Evolutionary conservation across 2,797 vertebrate species (phyloP), one percentile per base, ranked within the genome.

Genomic region (Poeciliopsis turneri): DNA sequence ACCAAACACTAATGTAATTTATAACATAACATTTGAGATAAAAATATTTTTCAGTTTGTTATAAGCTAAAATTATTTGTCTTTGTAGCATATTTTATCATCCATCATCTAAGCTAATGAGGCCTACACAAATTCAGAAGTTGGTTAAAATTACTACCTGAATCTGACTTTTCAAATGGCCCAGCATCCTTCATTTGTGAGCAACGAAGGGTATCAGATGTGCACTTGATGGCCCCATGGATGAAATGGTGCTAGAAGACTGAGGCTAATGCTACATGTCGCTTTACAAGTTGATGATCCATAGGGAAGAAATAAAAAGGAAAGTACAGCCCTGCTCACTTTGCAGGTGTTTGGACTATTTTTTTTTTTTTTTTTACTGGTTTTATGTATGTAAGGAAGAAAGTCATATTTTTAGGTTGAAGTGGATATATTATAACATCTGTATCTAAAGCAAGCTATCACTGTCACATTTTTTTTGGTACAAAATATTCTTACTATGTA

Each of bases 61-160:
- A 18, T 18, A 1, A n/a, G n/a, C n/a, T 61, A 8, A 68, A 11
- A 23, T 47, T 36, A 39, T 25, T 59, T 23, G 25, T 39, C 41
- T 57, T 18, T n/a, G 18, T 49, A 47, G 47, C 1, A 71, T 1
- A 59, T 69, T 61, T 69, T 55, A 46, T 74, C n/a, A 59, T 45
- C 15, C 41, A n/a, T 72, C 51, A 55, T 75, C 57, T 43, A 30
- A 66, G 18, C 20, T 71, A 59, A 75, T 79, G 76, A 81, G 73
- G n/a, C 74, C 43, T 11, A 61, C 16, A 20, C 36, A 30, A 39
- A 39, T 77, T 74, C 10, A 71, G 46, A 68, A 33, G 33, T 49
- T 57, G 39, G 47, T 7, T 16, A 41, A 59, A 72, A 76, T 47
- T 6, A 11, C 59, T 25, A 13, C 41, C 13, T 55, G 74, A 57